These are phyloP conservation scores for Propithecus deckenii DNA, from an alignment of 2,797 vertebrate genomes.

Conservation along the genomic window DNA sequence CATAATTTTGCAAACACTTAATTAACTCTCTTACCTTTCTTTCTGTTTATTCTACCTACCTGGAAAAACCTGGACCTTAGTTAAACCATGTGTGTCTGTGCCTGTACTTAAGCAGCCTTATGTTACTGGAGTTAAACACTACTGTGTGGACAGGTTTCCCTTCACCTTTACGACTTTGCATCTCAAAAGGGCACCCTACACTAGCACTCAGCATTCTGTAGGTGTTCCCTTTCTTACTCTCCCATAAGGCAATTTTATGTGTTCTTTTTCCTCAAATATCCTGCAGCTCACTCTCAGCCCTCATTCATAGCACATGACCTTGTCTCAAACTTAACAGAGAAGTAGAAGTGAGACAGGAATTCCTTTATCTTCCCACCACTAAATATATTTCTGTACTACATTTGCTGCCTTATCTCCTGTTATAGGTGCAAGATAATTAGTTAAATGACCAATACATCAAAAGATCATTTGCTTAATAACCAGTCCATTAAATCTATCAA, in stretches of 20 bases:
- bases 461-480: not conserved
- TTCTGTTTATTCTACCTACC: not conserved
- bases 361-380: not conserved
- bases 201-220: not conserved
- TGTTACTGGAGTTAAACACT: not conserved
- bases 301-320: not conserved
- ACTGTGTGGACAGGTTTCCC: not conserved
- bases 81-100: not conserved
- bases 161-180: not conserved
- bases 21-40: not conserved
- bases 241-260: not conserved
- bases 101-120: not conserved
- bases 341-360: not conserved
- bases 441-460: not conserved
- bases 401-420: not conserved
- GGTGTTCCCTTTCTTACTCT: not conserved
- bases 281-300: not conserved
- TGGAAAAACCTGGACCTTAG: not conserved
- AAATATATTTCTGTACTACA: not conserved
- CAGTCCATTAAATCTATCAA: not conserved
- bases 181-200: not conserved
- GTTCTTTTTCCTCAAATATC: not conserved
- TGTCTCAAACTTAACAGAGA: not conserved
- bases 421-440: not conserved
- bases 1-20: not conserved